These are phyloP conservation scores for Echinops telfairi DNA, from an alignment of 2,113 vertebrate genomes.

Conservation along the genomic window DNA sequence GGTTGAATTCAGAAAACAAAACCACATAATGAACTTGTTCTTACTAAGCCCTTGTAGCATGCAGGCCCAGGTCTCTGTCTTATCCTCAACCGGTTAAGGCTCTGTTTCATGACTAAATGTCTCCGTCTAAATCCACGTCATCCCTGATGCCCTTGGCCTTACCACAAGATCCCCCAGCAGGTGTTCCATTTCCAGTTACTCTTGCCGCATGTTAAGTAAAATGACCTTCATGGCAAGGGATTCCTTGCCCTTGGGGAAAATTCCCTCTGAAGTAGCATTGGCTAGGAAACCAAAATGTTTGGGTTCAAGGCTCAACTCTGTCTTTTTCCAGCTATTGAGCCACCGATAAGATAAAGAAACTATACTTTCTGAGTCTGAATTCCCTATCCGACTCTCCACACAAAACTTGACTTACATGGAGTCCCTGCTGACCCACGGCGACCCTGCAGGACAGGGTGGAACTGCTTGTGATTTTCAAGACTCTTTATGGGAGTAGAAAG, in stretches of 20 bases:
- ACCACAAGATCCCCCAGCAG: background rate
- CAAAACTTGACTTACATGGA: too few species aligned
- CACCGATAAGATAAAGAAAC: background rate
- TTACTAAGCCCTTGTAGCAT: background rate
- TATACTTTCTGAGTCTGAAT: background rate
- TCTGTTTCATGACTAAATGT: conserved; percentile 26
- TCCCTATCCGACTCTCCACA: background rate
- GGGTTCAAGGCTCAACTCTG: background rate
- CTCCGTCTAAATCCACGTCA: background rate
- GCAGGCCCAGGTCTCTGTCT: background rate
- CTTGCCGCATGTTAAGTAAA: conserved; percentile 18
- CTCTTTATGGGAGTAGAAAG: too few species aligned
- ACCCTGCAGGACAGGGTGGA: too few species aligned
- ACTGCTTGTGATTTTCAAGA: too few species aligned
- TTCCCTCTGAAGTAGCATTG: background rate
- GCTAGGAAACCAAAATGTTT: background rate
- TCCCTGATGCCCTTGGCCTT: background rate
- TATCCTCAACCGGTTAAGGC: too few species aligned
- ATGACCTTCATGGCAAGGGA: background rate
- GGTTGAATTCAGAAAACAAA: background rate
- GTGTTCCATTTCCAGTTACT: conserved; percentile 4
- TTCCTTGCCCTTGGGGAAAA: background rate
- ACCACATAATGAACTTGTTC: background rate
- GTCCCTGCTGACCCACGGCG: too few species aligned
- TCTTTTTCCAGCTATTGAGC: background rate